Conservation (phyloP, 1,140 invertebrate species). For the Pomacea maculata region DNA sequence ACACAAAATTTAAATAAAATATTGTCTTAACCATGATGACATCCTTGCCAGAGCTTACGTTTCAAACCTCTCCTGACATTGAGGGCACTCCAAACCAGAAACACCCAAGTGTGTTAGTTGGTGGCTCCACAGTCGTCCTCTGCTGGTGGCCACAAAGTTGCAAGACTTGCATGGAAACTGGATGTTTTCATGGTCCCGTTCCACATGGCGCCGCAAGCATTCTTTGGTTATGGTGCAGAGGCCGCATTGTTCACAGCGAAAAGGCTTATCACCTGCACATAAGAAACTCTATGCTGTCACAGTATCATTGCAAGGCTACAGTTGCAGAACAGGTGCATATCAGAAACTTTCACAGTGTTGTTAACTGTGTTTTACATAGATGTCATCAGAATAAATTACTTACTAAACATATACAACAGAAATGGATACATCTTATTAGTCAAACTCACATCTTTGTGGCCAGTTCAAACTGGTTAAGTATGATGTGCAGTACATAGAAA, state of each 20-base stretch:
- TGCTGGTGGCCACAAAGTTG: slow-evolving; percentile 51
- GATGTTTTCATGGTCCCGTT: slow-evolving; percentile 57
- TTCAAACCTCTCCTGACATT: slow-evolving; percentile 57
- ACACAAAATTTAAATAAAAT: background rate
- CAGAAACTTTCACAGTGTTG: too few relatives aligned
- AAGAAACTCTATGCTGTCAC: background rate
- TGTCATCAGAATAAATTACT: too few relatives aligned
- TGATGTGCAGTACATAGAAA: too few relatives aligned
- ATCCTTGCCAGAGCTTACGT: slow-evolving; percentile 34
- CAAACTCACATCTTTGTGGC: too few relatives aligned
- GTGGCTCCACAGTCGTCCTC: slow-evolving; percentile 61
- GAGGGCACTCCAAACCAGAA: slow-evolving; percentile 54
- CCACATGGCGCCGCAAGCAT: slow-evolving; percentile 55
- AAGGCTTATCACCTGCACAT: slow-evolving; percentile 57
- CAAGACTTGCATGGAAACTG: slow-evolving; percentile 58
- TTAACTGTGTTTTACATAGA: too few relatives aligned
- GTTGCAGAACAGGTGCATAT: too few relatives aligned
- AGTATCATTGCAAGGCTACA: too few relatives aligned
- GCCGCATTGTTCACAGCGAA: slow-evolving; percentile 53
- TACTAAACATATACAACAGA: too few relatives aligned
- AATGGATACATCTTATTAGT: too few relatives aligned
- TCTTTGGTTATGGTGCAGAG: slow-evolving; percentile 55
- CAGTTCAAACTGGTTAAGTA: too few relatives aligned
- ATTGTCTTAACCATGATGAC: background rate
- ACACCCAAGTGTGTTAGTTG: slow-evolving; percentile 57